phyloP scores from a whole-genome alignment of 2,888 invertebrate species.

The Phragmatobia fuliginosa region DNA sequence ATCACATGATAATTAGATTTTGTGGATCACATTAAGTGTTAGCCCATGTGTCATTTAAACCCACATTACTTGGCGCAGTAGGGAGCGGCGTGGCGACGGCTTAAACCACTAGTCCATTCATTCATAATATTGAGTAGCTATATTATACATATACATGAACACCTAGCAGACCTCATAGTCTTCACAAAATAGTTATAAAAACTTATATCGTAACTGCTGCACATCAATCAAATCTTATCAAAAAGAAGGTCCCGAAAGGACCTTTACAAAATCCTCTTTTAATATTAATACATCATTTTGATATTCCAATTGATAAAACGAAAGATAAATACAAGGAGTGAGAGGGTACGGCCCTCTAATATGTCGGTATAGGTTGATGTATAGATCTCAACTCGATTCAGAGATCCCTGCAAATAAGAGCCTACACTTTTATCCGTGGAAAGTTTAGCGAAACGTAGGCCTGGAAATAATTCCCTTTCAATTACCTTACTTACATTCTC shows the following conservation, averaged over 20 bases:
- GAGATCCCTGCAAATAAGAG: conserved; percentile 48
- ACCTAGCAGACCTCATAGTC: neutral
- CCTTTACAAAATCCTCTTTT: conserved; percentile 11
- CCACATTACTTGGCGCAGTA: too few species aligned
- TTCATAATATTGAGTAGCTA: too few species aligned
- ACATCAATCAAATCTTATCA: conserved; percentile 15
- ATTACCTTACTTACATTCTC: conserved; percentile 56
- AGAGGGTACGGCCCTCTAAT: conserved; percentile 20
- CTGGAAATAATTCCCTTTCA: conserved; percentile 61
- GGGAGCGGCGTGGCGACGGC: too few species aligned
- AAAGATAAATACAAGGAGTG: conserved; percentile 31
- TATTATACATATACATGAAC: too few species aligned
- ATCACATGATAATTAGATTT: too few species aligned
- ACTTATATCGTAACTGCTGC: neutral
- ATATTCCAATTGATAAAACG: conserved; percentile 29
- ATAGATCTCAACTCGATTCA: conserved; percentile 42
- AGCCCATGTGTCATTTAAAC: too few species aligned
- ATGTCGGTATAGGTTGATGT: conserved; percentile 31
- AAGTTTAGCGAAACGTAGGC: conserved; percentile 48
- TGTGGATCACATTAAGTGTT: too few species aligned
- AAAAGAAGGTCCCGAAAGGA: conserved; percentile 9
- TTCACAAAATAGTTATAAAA: neutral
- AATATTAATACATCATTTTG: conserved; percentile 30
- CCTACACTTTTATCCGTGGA: conserved; percentile 48
- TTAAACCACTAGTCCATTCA: too few species aligned